Conservation (phyloP, 2,888 invertebrate species). For the Dione juno region DNA sequence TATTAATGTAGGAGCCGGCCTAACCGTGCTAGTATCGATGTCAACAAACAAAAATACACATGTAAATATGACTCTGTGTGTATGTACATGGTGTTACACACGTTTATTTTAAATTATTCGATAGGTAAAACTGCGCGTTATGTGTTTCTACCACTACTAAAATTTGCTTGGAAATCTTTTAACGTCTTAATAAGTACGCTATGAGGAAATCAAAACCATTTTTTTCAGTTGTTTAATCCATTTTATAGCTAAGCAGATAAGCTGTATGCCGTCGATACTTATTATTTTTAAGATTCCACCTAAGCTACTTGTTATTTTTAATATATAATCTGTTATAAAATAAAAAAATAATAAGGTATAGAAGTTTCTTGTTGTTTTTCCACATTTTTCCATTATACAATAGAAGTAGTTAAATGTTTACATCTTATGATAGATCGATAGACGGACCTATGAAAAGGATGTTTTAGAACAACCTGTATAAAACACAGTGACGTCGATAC, state of each 20-base stretch:
- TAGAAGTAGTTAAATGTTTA: slow-evolving; percentile 15
- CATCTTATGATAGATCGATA: slow-evolving; percentile 10
- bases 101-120: background rate
- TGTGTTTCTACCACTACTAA: background rate
- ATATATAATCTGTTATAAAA: slow-evolving; percentile 3
- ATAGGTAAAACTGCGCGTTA: background rate
- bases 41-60: slow-evolving; percentile 50
- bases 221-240: background rate
- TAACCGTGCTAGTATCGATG: slow-evolving; percentile 41
- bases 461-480: slow-evolving; percentile 46
- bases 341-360: background rate
- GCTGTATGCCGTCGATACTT: background rate
- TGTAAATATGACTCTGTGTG: slow-evolving; percentile 46
- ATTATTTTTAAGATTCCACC: background rate
- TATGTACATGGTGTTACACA: slow-evolving; percentile 41
- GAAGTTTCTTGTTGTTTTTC: background rate
- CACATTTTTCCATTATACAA: background rate
- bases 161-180: background rate
- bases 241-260: background rate
- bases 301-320: background rate
- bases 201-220: background rate
- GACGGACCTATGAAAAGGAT: slow-evolving; percentile 20
- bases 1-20: slow-evolving; percentile 47
- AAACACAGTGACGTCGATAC: slow-evolving; percentile 46
- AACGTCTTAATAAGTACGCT: background rate